These are phyloP conservation scores for Mionectes macconnelli DNA, from an alignment of 2,113 vertebrate genomes.

Conservation along the genomic window DNA sequence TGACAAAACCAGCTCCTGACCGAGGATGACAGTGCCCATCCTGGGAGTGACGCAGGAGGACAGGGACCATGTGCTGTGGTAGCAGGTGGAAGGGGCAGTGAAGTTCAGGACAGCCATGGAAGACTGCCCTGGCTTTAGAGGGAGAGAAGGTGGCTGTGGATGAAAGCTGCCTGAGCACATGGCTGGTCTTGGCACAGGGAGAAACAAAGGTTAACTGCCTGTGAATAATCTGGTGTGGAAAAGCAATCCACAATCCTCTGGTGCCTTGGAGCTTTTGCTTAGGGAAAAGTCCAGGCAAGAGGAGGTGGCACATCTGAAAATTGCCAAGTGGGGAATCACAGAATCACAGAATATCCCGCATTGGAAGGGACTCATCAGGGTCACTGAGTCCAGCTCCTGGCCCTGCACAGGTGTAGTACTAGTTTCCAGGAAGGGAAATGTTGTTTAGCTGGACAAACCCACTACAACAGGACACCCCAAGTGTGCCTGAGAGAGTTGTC, in stretches of 20 bases:
- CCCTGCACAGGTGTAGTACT: too few species aligned
- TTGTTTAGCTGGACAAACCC: too few species aligned
- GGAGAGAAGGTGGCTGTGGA: background rate
- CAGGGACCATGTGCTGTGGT: background rate
- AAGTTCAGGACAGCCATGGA: background rate
- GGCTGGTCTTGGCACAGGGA: background rate
- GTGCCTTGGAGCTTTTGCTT: background rate
- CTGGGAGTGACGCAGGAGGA: background rate
- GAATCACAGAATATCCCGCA: background rate
- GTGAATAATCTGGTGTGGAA: background rate
- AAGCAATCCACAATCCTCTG: background rate
- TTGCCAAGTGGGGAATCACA: rapidly evolving
- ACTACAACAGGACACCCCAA: background rate
- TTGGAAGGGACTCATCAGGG: background rate
- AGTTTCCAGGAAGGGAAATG: too few species aligned
- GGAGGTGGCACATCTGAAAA: background rate
- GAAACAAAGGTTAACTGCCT: background rate
- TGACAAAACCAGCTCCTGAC: background rate
- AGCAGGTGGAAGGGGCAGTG: background rate
- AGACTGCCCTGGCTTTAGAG: background rate
- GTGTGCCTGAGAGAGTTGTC: background rate
- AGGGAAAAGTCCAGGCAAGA: background rate
- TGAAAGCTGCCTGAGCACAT: background rate
- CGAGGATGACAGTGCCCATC: background rate
- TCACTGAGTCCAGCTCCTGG: background rate